Evolutionary conservation across 2,113 vertebrate genomes (phyloP).

Genomic region (Bos taurus): ARS-UCD2.0 NC_037335.1:45562501-45563000

Average conservation of each 20-base stretch:
- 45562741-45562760: neutral
- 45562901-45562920: too few species aligned
- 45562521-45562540: neutral
- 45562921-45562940: too few species aligned
- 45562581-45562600: neutral
- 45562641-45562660: neutral
- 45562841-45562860: too few species aligned
- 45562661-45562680: neutral
- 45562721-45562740: neutral
- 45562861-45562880: too few species aligned
- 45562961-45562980: too few species aligned
- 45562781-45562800: neutral
- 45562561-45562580: neutral
- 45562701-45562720: neutral
- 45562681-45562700: neutral
- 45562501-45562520: neutral
- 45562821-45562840: too few species aligned
- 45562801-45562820: too few species aligned
- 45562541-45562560: neutral
- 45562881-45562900: too few species aligned
- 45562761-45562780: neutral
- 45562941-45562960: too few species aligned
- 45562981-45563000: too few species aligned
- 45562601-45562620: neutral
- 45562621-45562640: neutral